These are phyloP conservation scores for Heterochromis multidens DNA, from an alignment of 2,113 vertebrate genomes.

Conservation along the genomic window DNA sequence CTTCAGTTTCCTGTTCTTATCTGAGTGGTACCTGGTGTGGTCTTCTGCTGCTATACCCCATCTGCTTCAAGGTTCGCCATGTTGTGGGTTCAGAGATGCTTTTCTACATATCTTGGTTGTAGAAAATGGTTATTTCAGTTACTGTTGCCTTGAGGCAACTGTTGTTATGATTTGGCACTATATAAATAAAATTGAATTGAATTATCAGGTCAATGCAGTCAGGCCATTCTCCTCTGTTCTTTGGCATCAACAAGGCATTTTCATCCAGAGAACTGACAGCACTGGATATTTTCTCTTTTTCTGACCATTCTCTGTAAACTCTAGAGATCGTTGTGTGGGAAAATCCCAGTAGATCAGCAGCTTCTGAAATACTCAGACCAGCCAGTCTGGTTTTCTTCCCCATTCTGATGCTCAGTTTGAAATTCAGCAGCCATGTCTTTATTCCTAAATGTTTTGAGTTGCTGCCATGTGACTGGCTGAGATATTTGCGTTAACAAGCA, in stretches of 20 bases:
- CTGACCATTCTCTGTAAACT: background rate
- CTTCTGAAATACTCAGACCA: background rate
- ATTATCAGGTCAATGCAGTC: background rate
- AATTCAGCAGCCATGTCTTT: background rate
- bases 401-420: background rate
- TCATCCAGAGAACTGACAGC: background rate
- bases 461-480: background rate
- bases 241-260: background rate
- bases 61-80: background rate
- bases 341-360: background rate
- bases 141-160: background rate
- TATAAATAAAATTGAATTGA: too few species aligned
- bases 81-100: background rate
- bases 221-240: background rate
- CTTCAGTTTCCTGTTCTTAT: background rate
- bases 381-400: background rate
- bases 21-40: background rate
- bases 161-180: too few species aligned
- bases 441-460: background rate
- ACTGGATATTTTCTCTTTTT: background rate
- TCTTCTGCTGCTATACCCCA: background rate
- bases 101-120: background rate
- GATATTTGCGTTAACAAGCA: background rate
- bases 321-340: background rate
- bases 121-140: background rate